Base-by-base conservation (phyloP, 1,140 invertebrate species). In the Tetramorium alpestre region DNA sequence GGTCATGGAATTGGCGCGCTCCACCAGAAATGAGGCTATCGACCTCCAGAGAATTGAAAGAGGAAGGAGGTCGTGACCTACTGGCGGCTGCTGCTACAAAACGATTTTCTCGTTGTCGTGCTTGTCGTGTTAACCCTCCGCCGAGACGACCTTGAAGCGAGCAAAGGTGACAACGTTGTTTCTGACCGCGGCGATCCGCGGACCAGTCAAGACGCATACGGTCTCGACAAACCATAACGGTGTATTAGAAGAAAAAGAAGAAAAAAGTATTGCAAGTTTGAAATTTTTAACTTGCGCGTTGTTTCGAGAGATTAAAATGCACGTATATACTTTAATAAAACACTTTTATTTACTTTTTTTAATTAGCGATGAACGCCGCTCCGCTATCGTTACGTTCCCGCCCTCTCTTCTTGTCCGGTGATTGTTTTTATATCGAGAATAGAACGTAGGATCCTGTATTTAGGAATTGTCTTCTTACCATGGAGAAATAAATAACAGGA, bases 21-120 rank as follows among this genome's bases (percentile, higher is more conserved):
- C 82, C 85, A 76, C 84, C 77, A 87, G 91, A 90, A 92, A 92
- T 82, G 75, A 88, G 90, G 90, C 81, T 90, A 93, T 93, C 91
- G 91, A 93, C 91, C 92, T 85, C 85, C 80, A 88, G 87, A 89
- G 89, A 89, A 91, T 91, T 85, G 90, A 90, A 85, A 87, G 88
- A 92, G 90, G 81, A 90, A 93, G 91, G 86, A 93, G 92, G 92
- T 93, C 91, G 88, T 92, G 91, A 93, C 92, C 91, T 88, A 92
- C 86, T 93, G 89, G 86, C 69, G 49, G 22, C 60, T 33, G 64
- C 89, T 91, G 84, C 87, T 84, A 64, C 86, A 73, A 82, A 90
- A 93, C 88, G 91, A 91, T 93, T 91, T 91, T 90, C 89, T 90
- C 88, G 90, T 91, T 93, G 89, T 88, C 85, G 80, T 76, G 25